Percentiles rank a stretch among this genome's conserved stretches.
These are phyloP conservation scores for Philopedon plagiatum DNA, from an alignment of 2,888 invertebrate species.

Conservation along the genomic window DNA sequence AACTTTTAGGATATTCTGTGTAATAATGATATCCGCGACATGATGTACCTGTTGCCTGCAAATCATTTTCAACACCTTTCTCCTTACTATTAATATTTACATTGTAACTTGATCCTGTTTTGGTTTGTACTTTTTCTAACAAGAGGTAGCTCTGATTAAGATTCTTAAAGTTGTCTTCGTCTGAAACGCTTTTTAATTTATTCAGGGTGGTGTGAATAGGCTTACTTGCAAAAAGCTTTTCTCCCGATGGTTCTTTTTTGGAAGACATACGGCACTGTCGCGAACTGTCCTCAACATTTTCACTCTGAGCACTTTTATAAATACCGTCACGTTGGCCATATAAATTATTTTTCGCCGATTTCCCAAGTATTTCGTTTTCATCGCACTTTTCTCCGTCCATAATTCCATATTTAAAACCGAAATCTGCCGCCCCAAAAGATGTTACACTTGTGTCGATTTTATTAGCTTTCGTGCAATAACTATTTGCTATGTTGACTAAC, in stretches of 20 bases:
- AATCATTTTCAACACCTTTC: background rate
- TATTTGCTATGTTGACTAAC: slow-evolving; percentile 13
- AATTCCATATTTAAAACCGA: slow-evolving; percentile 34
- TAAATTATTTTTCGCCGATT: background rate
- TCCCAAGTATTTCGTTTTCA: background rate
- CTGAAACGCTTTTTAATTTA: background rate
- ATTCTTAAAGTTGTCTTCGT: background rate
- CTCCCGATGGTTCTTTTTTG: background rate
- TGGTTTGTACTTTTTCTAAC: slow-evolving; percentile 9
- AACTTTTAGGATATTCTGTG: background rate
- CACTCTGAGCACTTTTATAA: background rate
- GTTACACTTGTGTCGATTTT: slow-evolving; percentile 13
- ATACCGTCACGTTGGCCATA: background rate
- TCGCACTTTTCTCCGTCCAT: slow-evolving; percentile 29
- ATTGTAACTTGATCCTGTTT: background rate
- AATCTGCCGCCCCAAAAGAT: background rate
- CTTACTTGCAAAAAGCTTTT: background rate
- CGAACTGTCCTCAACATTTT: background rate
- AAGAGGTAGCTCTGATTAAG: background rate
- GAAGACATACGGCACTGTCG: background rate
- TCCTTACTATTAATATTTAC: background rate
- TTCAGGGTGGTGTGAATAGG: background rate
- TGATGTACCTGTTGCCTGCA: background rate
- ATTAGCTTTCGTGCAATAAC: slow-evolving; percentile 4
- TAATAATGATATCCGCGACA: background rate